These are phyloP conservation scores for Heloderma charlesbogerti DNA, from an alignment of 2,113 vertebrate genomes.

Conservation along the genomic window DNA sequence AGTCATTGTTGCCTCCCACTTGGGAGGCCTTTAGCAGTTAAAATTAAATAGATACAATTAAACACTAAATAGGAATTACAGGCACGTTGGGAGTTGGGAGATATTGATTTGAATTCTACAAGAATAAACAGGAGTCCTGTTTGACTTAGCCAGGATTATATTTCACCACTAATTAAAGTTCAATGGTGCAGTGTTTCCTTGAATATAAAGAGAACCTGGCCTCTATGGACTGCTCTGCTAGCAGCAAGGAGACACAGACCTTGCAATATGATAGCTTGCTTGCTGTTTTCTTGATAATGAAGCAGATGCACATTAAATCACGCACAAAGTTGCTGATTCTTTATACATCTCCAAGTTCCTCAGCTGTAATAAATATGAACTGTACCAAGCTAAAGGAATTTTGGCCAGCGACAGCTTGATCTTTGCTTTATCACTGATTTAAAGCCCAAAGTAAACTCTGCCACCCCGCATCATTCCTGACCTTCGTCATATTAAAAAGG, in stretches of 20 bases:
- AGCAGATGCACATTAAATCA: fast-evolving
- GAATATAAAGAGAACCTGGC: constrained; percentile 30
- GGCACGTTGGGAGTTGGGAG: constrained; percentile 3
- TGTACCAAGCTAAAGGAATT: constrained; percentile 40
- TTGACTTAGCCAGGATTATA: constrained; percentile 53
- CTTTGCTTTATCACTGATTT: constrained; percentile 44
- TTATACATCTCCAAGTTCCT: background rate
- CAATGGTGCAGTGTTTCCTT: constrained; percentile 24
- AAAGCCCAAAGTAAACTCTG: constrained; percentile 38
- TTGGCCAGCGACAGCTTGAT: background rate
- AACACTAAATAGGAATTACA: constrained; percentile 48
- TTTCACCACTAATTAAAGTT: constrained; percentile 65
- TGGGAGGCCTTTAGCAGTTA: constrained; percentile 14
- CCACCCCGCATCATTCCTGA: constrained; percentile 39
- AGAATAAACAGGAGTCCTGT: constrained; percentile 51
- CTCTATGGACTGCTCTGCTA: background rate
- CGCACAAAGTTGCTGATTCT: background rate
- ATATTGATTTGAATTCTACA: constrained; percentile 47
- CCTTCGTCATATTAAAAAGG: constrained; percentile 50
- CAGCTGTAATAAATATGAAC: constrained; percentile 27
- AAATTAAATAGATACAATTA: constrained; percentile 53
- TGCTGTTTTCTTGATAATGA: background rate
- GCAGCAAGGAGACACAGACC: background rate
- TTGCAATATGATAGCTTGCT: background rate
- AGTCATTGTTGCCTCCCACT: background rate